Evolutionary conservation across 2,797 vertebrate genomes (phyloP).

Genomic region (Acanthiza pusilla): DNA sequence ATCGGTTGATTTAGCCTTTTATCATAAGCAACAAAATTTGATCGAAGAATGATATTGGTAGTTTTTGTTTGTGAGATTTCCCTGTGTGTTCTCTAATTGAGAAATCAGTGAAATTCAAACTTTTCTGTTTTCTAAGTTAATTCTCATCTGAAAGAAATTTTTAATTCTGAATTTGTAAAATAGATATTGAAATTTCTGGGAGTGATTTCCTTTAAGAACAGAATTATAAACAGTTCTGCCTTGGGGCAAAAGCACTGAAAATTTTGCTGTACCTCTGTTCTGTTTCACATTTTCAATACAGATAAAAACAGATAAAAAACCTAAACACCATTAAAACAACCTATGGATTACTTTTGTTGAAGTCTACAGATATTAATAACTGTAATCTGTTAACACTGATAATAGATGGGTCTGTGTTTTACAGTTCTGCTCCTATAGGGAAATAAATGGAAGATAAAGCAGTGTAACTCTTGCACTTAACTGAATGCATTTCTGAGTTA

Average conservation of each 20-base stretch:
- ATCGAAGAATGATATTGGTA: not conserved
- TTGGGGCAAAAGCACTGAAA: not conserved
- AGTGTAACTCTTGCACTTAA: not conserved
- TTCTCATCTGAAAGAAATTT: not conserved
- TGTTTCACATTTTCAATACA: not conserved
- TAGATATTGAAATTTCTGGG: not conserved
- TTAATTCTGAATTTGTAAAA: not conserved
- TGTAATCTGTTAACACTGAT: not conserved
- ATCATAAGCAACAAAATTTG: not conserved
- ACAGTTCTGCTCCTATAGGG: not conserved
- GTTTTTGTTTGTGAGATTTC: not conserved
- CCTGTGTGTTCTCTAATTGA: not conserved
- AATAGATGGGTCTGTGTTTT: not conserved
- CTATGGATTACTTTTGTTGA: not conserved
- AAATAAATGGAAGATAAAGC: not conserved
- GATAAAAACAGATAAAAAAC: not conserved
- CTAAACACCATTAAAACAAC: not conserved
- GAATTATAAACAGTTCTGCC: not conserved
- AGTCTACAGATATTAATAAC: not conserved
- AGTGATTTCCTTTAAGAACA: not conserved
- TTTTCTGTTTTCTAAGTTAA: not conserved
- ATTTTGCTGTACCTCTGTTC: not conserved
- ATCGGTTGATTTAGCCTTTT: not conserved
- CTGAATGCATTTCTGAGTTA: not conserved
- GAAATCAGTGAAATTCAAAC: not conserved